phyloP scores from a whole-genome alignment of 2,797 vertebrate species.

The Podarcis lilfordi region DNA sequence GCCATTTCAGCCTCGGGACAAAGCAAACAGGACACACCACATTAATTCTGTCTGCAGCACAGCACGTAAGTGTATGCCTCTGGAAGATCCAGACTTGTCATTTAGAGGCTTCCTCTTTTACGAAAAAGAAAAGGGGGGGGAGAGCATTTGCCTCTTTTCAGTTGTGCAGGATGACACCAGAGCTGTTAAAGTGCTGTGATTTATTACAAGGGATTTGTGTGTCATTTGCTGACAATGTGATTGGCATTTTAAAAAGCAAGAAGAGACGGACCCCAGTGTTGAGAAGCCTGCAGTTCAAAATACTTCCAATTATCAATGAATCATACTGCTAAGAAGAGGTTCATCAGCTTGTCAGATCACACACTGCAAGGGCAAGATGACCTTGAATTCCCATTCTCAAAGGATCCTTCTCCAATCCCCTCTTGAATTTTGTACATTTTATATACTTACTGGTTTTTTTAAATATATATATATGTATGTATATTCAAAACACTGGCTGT shows the following conservation, averaged over 20 bases:
- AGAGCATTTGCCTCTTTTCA: neutral
- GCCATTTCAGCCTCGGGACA: neutral
- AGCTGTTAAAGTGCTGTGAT: neutral
- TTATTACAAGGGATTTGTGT: conserved; percentile 1
- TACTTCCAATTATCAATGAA: neutral
- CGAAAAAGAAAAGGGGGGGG: neutral
- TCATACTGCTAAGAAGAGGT: neutral
- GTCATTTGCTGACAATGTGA: neutral
- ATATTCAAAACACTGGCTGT: neutral
- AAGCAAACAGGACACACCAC: neutral
- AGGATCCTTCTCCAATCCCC: neutral
- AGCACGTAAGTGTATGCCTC: neutral
- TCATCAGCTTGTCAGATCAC: neutral
- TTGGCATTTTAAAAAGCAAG: neutral
- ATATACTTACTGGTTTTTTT: no score
- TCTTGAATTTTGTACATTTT: neutral
- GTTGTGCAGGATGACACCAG: neutral
- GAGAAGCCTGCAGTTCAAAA: neutral
- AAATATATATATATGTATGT: neutral
- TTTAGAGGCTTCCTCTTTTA: neutral
- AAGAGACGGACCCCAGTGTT: neutral
- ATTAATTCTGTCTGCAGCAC: neutral
- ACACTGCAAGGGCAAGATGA: neutral
- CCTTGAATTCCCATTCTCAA: neutral
- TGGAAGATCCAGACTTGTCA: neutral